A percentile compares a stretch with the other conserved stretches of the same genome.
These are phyloP conservation scores for Melinaea marsaeus DNA, from an alignment of 2,888 invertebrate species.

Conservation along the genomic window DNA sequence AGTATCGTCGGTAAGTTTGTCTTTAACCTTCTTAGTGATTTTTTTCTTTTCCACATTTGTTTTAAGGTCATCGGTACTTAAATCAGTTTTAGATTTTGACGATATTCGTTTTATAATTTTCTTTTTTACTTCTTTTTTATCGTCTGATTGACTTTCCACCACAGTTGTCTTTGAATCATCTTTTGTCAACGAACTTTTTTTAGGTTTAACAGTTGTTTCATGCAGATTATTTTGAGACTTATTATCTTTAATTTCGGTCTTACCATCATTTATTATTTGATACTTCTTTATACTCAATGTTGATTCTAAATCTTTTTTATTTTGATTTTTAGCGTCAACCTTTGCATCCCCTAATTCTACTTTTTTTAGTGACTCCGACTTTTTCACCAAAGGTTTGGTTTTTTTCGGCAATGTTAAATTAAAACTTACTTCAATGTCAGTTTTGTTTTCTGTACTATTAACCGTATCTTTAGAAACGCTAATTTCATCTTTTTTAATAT, in stretches of 20 bases:
- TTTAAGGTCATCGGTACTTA: conserved; percentile 56
- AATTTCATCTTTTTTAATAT: conserved; percentile 47
- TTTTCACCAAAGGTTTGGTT: conserved; percentile 40
- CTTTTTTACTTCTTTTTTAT: conserved; percentile 70
- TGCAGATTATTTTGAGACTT: not conserved
- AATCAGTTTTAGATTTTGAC: conserved; percentile 68
- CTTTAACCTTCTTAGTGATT: conserved; percentile 64
- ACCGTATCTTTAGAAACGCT: conserved; percentile 43
- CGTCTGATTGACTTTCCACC: conserved; percentile 47
- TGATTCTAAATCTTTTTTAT: conserved; percentile 36
- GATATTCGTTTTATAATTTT: conserved; percentile 70
- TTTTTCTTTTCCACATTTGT: conserved; percentile 61
- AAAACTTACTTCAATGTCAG: conserved; percentile 69
- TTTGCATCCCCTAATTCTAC: conserved; percentile 37
- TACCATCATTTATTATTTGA: conserved; percentile 49
- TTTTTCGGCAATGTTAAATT: conserved; percentile 68
- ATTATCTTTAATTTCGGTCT: conserved; percentile 33
- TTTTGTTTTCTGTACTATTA: conserved; percentile 44
- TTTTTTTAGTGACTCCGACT: conserved; percentile 42
- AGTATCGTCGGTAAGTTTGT: conserved; percentile 53
- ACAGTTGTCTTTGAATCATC: conserved; percentile 48
- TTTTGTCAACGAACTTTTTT: conserved; percentile 46
- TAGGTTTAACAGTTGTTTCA: conserved; percentile 36
- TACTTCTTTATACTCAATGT: conserved; percentile 61
- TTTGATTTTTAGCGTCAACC: conserved; percentile 33